Evolutionary conservation across 2,888 invertebrate genomes (phyloP), one percentile per base, ranked within the genome.

Genomic region (Eupithecia subumbrata): DNA sequence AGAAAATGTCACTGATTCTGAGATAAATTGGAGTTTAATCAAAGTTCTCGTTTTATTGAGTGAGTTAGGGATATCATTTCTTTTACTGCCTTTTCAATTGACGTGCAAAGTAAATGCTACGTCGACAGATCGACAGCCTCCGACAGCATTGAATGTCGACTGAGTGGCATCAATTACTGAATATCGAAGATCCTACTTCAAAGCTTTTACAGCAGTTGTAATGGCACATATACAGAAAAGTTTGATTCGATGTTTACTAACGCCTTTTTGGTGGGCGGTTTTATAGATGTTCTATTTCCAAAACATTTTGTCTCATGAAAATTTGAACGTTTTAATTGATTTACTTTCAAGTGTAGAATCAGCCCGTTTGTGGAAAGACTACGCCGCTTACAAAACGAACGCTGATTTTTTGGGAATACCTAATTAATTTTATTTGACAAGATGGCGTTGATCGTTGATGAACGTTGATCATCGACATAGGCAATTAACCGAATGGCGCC

Each of bases 51-150:
- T n/a, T n/a, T n/a, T n/a, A n/a, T 25, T 63, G 25, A 63, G 25
- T 34, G 34, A 4, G 30, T 5, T 2, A 67, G 37, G 22, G 22
- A 67, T 43, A 67, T 67, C 12, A 67, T 67, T 67, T 43, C 40
- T 67, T 40, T 43, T n/a, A 67, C 67, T 43, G 68, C 22, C 25
- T 68, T 9, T n/a, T 43, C 12, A 43, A 68, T 40, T 66, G 56
- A 60, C 56, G 22, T 64, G n/a, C 45, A 72, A 43, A 60, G 63
- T 63, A 71, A 71, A 52, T 64, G 37, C 30, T 34, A 45, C 8
- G n/a, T 22, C 56, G 70, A 70, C 70, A 70, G 56, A 30, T 34
- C 34, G 71, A 72, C 71, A 72, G 71, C 45, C 14, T n/a, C n/a
- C 40, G 40, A 40, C 66, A 64, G 34, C 64, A 67, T 37, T 67